Conservation (phyloP, 2,888 invertebrate genomes). For the Himalopsyche tibetana region DNA sequence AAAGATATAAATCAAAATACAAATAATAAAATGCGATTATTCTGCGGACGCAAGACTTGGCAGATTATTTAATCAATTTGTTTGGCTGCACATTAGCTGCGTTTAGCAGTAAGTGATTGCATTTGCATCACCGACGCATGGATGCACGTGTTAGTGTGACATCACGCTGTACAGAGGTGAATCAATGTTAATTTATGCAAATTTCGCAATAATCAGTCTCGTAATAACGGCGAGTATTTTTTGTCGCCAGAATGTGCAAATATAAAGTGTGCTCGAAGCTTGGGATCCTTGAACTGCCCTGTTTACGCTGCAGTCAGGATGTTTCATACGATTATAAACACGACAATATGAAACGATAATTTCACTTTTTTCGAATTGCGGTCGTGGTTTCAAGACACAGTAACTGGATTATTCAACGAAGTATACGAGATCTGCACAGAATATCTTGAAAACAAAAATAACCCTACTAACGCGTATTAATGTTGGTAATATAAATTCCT, state of each 20-base stretch:
- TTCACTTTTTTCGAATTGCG: no score
- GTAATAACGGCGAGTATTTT: not conserved
- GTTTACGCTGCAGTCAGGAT: not conserved
- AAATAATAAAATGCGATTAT: not conserved
- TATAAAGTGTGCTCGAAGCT: not conserved
- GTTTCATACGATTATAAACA: no score
- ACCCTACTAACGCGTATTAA: no score
- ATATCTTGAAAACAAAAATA: no score
- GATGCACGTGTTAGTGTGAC: not conserved
- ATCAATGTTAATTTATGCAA: conserved; percentile 23
- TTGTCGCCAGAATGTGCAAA: not conserved
- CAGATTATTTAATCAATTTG: not conserved
- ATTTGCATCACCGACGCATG: conserved; percentile 2
- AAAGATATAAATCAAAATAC: not conserved
- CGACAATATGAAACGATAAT: no score
- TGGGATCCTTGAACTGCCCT: not conserved
- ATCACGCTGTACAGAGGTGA: conserved; percentile 4
- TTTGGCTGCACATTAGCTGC: conserved; percentile 11
- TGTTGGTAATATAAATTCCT: no score
- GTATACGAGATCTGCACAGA: no score
- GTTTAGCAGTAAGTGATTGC: conserved; percentile 7
- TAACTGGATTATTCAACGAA: no score
- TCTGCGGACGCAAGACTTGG: not conserved
- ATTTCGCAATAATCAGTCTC: conserved; percentile 1
- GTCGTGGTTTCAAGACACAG: no score